Evolutionary conservation across 2,888 invertebrate genomes (phyloP).

Genomic region (Psylliodes chrysocephalus): DNA sequence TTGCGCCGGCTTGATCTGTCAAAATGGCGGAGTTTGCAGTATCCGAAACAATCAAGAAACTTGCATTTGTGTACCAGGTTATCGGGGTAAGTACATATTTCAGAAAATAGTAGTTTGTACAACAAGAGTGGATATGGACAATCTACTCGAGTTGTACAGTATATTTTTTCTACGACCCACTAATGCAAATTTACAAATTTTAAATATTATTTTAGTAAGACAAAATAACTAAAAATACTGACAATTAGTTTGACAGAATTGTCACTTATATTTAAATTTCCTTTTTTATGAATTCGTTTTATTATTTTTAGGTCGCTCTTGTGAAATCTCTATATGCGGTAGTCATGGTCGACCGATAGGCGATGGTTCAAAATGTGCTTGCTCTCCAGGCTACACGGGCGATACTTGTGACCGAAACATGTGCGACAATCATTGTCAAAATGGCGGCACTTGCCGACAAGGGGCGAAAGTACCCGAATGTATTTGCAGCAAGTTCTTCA

Average conservation of each 20-base stretch:
- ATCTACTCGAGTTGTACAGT: too few species aligned
- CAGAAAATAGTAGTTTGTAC: too few species aligned
- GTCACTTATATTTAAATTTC: too few species aligned
- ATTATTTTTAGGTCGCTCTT: conserved; percentile 62
- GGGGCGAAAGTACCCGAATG: conserved; percentile 63
- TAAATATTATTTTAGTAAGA: not conserved
- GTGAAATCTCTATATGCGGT: conserved; percentile 64
- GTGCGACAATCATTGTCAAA: conserved; percentile 70
- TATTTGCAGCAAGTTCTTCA: conserved; percentile 63
- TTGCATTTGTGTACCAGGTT: conserved; percentile 70
- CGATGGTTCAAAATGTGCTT: conserved; percentile 60
- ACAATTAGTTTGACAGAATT: too few species aligned
- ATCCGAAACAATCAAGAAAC: conserved; percentile 62
- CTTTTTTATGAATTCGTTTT: too few species aligned
- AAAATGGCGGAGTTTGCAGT: conserved; percentile 71
- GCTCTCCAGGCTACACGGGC: conserved; percentile 67
- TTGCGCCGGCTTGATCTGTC: conserved; percentile 69
- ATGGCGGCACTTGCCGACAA: conserved; percentile 65
- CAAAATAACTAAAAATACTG: not conserved
- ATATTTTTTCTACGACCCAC: too few species aligned
- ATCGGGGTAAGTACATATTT: conserved; percentile 49
- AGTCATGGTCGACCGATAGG: conserved; percentile 54
- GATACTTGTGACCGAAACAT: conserved; percentile 70
- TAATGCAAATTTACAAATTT: too few species aligned
- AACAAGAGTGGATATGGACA: too few species aligned